A percentile compares a stretch with the other conserved stretches of the same genome.
Conservation (phyloP, 2,797 vertebrate genomes). For the Chelon auratus region DNA sequence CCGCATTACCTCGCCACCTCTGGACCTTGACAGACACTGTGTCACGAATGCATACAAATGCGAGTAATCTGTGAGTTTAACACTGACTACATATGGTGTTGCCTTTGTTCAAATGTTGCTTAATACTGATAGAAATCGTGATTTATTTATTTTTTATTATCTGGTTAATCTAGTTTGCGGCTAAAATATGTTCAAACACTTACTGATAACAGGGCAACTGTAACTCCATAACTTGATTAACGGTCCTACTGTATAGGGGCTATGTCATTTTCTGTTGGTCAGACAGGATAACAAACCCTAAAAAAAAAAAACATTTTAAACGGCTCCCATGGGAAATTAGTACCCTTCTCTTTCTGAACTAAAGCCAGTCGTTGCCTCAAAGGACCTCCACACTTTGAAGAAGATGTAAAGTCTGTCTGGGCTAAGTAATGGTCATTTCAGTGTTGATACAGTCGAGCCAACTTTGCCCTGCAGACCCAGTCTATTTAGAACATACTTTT, state of each 20-base stretch:
- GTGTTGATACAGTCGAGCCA: conserved; percentile 50
- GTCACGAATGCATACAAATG: conserved; percentile 31
- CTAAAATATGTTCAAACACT: background rate
- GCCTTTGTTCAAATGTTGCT: conserved; percentile 22
- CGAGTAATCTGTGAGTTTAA: conserved; percentile 17
- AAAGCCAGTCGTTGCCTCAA: conserved; percentile 17
- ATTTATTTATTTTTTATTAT: background rate
- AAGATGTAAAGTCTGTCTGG: conserved; percentile 28
- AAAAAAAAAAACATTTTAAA: conserved; percentile 21
- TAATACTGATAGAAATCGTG: background rate
- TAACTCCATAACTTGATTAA: background rate
- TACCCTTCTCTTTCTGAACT: conserved; percentile 10
- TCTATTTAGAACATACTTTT: conserved; percentile 32
- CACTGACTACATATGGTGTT: background rate
- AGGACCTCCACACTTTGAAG: conserved; percentile 26
- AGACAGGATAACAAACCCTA: background rate
- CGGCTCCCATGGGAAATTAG: conserved; percentile 9
- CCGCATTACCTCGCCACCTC: conserved; percentile 60
- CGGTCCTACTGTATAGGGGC: background rate
- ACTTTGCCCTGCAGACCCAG: conserved; percentile 30
- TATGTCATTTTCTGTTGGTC: conserved; percentile 4
- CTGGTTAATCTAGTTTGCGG: conserved; percentile 7
- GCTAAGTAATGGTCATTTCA: conserved; percentile 51
- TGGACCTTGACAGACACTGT: conserved; percentile 34
- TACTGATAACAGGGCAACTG: background rate